Conservation (phyloP, 2,113 vertebrate genomes). For the Danionella cerebrum region DNA sequence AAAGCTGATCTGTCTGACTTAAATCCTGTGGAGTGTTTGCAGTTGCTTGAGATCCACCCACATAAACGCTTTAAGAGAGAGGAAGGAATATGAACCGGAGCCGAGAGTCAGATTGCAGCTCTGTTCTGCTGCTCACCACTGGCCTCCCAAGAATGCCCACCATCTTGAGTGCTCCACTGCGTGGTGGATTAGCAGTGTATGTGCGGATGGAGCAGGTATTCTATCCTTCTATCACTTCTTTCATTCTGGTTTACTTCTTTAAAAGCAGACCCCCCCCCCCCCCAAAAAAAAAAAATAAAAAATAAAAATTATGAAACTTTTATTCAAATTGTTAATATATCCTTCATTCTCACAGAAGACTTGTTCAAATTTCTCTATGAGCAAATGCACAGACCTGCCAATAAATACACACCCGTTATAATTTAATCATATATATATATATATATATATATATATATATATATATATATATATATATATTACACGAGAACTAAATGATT, state of each 20-base stretch:
- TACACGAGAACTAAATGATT: too few species aligned
- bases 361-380: too few species aligned
- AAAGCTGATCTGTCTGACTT: background rate
- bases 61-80: background rate
- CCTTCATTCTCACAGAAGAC: too few species aligned
- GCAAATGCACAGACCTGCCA: too few species aligned
- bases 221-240: background rate
- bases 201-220: constrained; percentile 7
- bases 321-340: too few species aligned
- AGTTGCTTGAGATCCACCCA: constrained; percentile 1
- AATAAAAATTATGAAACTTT: too few species aligned
- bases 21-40: background rate
- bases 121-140: background rate
- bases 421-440: too few species aligned
- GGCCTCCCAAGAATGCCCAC: background rate
- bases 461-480: too few species aligned
- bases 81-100: constrained; percentile 3
- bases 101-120: background rate
- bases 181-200: background rate
- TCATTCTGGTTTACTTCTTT: background rate
- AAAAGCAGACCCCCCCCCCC: too few species aligned
- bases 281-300: too few species aligned
- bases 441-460: too few species aligned
- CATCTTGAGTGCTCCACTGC: background rate
- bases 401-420: too few species aligned